Evolutionary conservation across 2,797 vertebrate species (phyloP), one percentile per base, ranked within the genome.

Genomic region (Lateolabrax maculatus): DNA sequence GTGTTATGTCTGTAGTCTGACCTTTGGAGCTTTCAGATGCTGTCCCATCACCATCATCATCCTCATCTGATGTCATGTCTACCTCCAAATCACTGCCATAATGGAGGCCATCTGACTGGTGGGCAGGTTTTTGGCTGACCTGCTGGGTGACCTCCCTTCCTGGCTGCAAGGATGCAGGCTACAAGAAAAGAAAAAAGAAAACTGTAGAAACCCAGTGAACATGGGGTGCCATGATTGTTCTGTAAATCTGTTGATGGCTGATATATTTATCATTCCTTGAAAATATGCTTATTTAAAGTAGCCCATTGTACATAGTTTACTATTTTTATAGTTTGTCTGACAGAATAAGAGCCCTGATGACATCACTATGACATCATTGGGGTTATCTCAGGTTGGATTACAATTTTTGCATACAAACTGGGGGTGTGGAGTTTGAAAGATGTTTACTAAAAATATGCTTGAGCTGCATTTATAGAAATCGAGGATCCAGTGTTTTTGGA

Each of bases 51-150:
- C 94, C 90, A 9, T 93, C 84, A 0, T 94, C 91, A 31, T 93
- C 84, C 0, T 94, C 91, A 31, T 95, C 94, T 15, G 92, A 93
- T 2, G 83, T 93, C 71, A 93, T 84, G 44, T 94, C 92, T 29
- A 84, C 90, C 57, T 95, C 94, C 16, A 91, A 44, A 29, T 95
- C 94, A 48, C 92, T 94, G 81, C 84, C 79, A n/a, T 91, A 91
- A 72, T 92, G 92, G 46, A 82, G 75, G 60, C 61, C 73, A 1
- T 92, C 90, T 46, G 83, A 82, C 66, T 92, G 90, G 67, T 79
- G 84, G 61, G 83, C n/a, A 1, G 81, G 61, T 8, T 90, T 81
- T 64, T 84, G 86, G 57, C 74, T 75, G 46, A 61, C 69, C 44
- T 65, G 63, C n/a, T 2, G 25, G 71, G 1, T 53, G 9, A 72